Conservation (phyloP, 2,888 invertebrate genomes). For the Trachelus iudaicus region DNA sequence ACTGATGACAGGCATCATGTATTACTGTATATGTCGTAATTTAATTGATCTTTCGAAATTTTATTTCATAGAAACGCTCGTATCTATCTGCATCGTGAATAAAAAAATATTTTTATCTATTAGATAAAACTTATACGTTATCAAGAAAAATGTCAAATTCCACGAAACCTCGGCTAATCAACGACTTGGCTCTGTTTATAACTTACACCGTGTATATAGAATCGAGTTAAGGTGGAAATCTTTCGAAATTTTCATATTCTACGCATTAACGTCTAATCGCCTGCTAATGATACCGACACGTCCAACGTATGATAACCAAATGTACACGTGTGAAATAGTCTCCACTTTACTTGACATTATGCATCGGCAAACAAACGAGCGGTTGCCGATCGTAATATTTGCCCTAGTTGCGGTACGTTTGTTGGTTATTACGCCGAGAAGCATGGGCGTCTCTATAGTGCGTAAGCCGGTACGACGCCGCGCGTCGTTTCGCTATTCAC, state of each 20-base stretch:
- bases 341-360: background rate
- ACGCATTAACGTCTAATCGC: background rate
- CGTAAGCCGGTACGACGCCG: background rate
- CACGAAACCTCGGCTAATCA: background rate
- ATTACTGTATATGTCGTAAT: background rate
- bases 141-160: background rate
- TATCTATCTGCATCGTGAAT: background rate
- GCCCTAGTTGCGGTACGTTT: background rate
- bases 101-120: background rate
- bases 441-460: background rate
- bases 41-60: background rate
- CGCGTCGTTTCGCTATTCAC: background rate
- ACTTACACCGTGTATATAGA: background rate
- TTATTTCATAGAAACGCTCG: background rate
- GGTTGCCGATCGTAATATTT: background rate
- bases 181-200: background rate
- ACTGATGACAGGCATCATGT: background rate
- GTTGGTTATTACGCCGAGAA: background rate
- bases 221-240: background rate
- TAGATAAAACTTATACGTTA: background rate
- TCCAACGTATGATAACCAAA: background rate
- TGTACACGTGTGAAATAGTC: background rate
- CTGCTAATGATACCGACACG: conserved; percentile 6
- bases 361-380: background rate
- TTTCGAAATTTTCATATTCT: background rate